A percentile compares a stretch with the other conserved stretches of the same genome.
These are phyloP conservation scores for Sphaerophoria rueppellii DNA, from an alignment of 2,888 invertebrate species.

Conservation along the genomic window DNA sequence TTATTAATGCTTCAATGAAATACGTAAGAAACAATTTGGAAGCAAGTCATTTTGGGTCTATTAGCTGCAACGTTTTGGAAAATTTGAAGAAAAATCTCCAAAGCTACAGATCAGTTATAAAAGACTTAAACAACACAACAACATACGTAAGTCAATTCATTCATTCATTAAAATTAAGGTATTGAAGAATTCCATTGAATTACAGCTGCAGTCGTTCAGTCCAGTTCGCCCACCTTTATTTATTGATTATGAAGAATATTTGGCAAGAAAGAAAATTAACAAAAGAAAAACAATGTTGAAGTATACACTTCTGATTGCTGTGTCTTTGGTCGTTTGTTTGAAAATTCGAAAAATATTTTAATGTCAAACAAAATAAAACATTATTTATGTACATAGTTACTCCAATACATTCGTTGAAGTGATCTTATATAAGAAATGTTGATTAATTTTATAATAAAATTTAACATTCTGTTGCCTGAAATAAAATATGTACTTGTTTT, in stretches of 20 bases:
- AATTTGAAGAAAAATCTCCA: slow-evolving; percentile 75
- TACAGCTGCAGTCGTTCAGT: slow-evolving; percentile 79
- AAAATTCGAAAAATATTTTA: slow-evolving; percentile 78
- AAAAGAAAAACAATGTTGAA: slow-evolving; percentile 78
- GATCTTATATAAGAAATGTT: slow-evolving; percentile 2
- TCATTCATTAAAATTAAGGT: neutral
- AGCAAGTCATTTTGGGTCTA: slow-evolving; percentile 75
- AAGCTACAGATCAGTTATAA: slow-evolving; percentile 76
- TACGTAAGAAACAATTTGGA: slow-evolving; percentile 76
- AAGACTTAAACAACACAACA: slow-evolving; percentile 77
- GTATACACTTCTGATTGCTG: slow-evolving; percentile 79
- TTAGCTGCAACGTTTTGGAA: slow-evolving; percentile 73
- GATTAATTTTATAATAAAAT: slow-evolving; percentile 23
- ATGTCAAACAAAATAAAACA: slow-evolving; percentile 5
- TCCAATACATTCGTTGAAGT: slow-evolving; percentile 30
- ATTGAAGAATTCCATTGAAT: neutral
- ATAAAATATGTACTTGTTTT: neutral
- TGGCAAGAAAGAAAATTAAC: slow-evolving; percentile 77
- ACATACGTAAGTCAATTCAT: slow-evolving; percentile 78
- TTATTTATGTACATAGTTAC: neutral
- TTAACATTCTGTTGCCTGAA: slow-evolving; percentile 2
- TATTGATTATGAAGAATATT: slow-evolving; percentile 79
- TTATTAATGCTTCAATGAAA: slow-evolving; percentile 78
- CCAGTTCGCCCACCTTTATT: slow-evolving; percentile 78
- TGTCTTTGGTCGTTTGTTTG: slow-evolving; percentile 79